Percentiles rank a stretch among this genome's conserved stretches.
These are phyloP conservation scores for Bombus consobrinus DNA, from an alignment of 1,140 invertebrate genomes.

Conservation along the genomic window DNA sequence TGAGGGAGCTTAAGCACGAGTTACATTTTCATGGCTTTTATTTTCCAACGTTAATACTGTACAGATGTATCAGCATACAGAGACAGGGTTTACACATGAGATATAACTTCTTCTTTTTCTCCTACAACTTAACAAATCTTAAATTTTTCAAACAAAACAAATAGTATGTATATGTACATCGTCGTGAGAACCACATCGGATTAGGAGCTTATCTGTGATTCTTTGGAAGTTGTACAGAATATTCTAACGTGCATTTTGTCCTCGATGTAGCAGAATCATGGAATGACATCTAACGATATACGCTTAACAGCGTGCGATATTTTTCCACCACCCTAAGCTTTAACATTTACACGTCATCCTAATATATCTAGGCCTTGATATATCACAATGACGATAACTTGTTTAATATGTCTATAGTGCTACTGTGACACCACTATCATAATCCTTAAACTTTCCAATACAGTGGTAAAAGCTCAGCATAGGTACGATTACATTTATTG, in stretches of 20 bases:
- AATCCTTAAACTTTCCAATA: slow-evolving; percentile 72
- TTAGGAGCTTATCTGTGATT: slow-evolving; percentile 73
- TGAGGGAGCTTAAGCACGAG: background rate
- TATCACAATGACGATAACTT: slow-evolving; percentile 51
- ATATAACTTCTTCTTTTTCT: slow-evolving; percentile 58
- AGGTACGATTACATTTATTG: slow-evolving; percentile 71
- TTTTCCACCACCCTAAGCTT: slow-evolving; percentile 76
- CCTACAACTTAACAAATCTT: slow-evolving; percentile 48
- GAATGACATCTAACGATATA: slow-evolving; percentile 78
- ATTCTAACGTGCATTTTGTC: slow-evolving; percentile 55
- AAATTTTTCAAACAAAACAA: slow-evolving; percentile 55
- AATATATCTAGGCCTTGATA: slow-evolving; percentile 75
- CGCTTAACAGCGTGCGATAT: slow-evolving; percentile 67
- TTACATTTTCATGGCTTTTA: slow-evolving; percentile 64
- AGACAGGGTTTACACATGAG: slow-evolving; percentile 70
- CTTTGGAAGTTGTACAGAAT: slow-evolving; percentile 72
- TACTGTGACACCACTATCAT: slow-evolving; percentile 67
- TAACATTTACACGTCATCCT: slow-evolving; percentile 59
- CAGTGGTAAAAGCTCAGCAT: slow-evolving; percentile 58
- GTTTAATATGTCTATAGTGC: slow-evolving; percentile 42
- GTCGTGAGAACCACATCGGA: slow-evolving; percentile 69
- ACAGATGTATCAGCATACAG: slow-evolving; percentile 74
- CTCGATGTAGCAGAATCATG: slow-evolving; percentile 78
- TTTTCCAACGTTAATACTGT: slow-evolving; percentile 80
- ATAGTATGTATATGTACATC: slow-evolving; percentile 65